phyloP scores from a whole-genome alignment of 2,888 invertebrate genomes.

The Heliconius aoede region DNA sequence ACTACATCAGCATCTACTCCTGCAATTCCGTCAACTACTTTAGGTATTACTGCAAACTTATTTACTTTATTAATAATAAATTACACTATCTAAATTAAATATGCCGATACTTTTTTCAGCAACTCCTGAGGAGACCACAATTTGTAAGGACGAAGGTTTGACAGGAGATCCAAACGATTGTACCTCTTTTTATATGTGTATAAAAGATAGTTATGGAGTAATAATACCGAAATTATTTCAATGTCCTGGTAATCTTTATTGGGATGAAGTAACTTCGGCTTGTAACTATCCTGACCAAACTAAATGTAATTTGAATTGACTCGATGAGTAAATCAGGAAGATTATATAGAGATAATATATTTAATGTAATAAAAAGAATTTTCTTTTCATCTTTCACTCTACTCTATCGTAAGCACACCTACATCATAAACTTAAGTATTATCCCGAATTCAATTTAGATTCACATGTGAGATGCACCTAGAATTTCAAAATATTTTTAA shows the following conservation, averaged over 20 bases:
- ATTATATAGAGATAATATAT: background rate
- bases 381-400: background rate
- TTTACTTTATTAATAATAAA: background rate
- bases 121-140: constrained; percentile 7
- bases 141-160: constrained; percentile 32
- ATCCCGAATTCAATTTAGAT: background rate
- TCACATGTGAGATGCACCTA: background rate
- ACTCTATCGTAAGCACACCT: background rate
- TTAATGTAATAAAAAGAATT: background rate
- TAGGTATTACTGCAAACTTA: background rate
- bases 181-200: constrained; percentile 37
- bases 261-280: constrained; percentile 31
- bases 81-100: background rate
- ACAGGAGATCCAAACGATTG: constrained; percentile 34
- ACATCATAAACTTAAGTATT: background rate
- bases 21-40: constrained; percentile 1
- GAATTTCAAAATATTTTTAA: background rate
- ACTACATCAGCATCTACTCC: constrained; percentile 13
- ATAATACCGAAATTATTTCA: constrained; percentile 16
- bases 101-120: constrained; percentile 3
- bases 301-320: constrained; percentile 15
- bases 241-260: constrained; percentile 36
- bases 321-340: background rate
- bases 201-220: constrained; percentile 1
- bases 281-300: constrained; percentile 38